Evolutionary conservation across 2,888 invertebrate genomes (phyloP).

Genomic region (Axea sp.): DNA sequence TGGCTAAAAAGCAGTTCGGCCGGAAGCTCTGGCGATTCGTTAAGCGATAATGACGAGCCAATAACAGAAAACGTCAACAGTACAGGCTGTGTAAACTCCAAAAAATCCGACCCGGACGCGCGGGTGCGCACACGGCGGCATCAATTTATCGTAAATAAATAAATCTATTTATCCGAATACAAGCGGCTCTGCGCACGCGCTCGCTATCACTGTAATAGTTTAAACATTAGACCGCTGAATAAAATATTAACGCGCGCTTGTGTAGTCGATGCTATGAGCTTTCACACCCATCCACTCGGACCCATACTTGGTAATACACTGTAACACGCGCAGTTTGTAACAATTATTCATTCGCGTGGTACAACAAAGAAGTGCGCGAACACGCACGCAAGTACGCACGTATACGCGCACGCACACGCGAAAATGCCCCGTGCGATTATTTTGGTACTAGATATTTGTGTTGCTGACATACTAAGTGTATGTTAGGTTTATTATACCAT

Average conservation of each 20-base stretch:
- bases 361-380: background rate
- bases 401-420: too few relatives aligned
- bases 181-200: conserved; percentile 60
- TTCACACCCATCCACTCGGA: conserved; percentile 35
- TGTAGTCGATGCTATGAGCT: conserved; percentile 48
- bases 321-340: conserved; percentile 40
- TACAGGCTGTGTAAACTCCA: conserved; percentile 71
- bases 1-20: conserved; percentile 55
- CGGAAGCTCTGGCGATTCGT: conserved; percentile 70
- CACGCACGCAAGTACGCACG: too few relatives aligned
- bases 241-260: conserved; percentile 69
- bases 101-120: conserved; percentile 72
- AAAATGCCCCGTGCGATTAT: too few relatives aligned
- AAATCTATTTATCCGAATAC: conserved; percentile 74
- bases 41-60: conserved; percentile 76
- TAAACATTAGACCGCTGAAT: conserved; percentile 74
- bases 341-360: conserved; percentile 44
- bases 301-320: conserved; percentile 37
- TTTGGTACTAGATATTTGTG: too few relatives aligned
- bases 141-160: conserved; percentile 77
- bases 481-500: too few relatives aligned
- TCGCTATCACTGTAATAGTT: conserved; percentile 69
- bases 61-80: conserved; percentile 74
- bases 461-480: too few relatives aligned
- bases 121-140: conserved; percentile 67